Percentiles rank a stretch among this genome's conserved stretches.
phyloP scores from a whole-genome alignment of 2,888 invertebrate genomes.

The Metopia argyrocephala region DNA sequence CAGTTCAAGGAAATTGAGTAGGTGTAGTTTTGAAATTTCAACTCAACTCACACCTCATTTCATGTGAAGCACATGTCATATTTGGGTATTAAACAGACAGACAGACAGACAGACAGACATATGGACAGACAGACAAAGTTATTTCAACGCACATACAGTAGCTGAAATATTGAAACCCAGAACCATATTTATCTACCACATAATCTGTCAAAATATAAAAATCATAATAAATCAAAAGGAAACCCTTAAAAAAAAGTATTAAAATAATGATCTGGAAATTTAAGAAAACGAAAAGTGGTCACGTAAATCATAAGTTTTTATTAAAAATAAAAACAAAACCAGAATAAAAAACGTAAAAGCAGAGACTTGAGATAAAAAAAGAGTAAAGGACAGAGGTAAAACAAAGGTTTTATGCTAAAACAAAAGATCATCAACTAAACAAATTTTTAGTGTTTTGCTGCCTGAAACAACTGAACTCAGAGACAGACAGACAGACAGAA shows the following conservation, averaged over 20 bases:
- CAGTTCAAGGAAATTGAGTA: constrained; percentile 36
- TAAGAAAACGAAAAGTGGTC: constrained; percentile 65
- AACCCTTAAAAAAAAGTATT: constrained; percentile 1
- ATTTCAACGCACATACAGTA: constrained; percentile 46
- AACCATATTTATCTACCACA: constrained; percentile 67
- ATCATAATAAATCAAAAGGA: constrained; percentile 74
- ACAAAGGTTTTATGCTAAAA: not conserved
- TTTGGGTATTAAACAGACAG: not conserved
- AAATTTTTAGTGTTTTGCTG: constrained; percentile 2
- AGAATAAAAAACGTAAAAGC: not conserved
- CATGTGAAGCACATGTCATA: constrained; percentile 45
- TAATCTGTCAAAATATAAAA: constrained; percentile 75
- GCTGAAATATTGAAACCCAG: constrained; percentile 43
- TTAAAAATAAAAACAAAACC: constrained; percentile 39
- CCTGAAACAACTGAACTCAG: not conserved
- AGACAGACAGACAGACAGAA: not conserved
- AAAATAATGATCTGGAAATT: constrained; percentile 41
- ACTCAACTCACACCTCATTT: constrained; percentile 50
- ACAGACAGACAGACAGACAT: constrained; percentile 14
- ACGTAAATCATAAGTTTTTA: constrained; percentile 73
- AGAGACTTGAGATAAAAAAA: not conserved
- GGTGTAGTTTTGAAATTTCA: constrained; percentile 53
- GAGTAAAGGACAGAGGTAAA: not conserved
- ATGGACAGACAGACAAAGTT: not conserved
- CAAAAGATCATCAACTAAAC: constrained; percentile 5